Evolutionary conservation across 2,888 invertebrate species (phyloP).

Genomic region (Agrenia bidenticulata): DNA sequence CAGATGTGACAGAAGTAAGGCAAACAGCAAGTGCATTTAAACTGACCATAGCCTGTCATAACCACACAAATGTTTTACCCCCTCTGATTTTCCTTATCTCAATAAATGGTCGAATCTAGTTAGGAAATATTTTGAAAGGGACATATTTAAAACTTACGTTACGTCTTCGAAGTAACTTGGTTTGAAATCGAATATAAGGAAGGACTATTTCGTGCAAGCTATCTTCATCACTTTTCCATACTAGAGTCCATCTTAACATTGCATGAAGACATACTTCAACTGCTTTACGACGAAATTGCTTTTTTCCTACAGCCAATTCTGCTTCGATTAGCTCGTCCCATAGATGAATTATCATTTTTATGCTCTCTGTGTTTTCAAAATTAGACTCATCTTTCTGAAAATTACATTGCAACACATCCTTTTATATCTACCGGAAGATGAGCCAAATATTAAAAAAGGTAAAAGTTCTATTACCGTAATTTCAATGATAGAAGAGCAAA

Average conservation of each 20-base stretch:
- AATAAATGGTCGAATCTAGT: too few relatives aligned
- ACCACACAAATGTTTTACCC: constrained; percentile 10
- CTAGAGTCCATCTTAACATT: constrained; percentile 28
- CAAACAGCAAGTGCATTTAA: constrained; percentile 40
- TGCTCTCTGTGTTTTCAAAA: too few relatives aligned
- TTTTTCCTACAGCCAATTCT: constrained; percentile 36
- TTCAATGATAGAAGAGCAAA: constrained; percentile 13
- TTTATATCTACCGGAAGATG: too few relatives aligned
- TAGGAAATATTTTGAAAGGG: too few relatives aligned
- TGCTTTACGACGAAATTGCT: constrained; percentile 27
- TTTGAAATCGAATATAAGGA: constrained; percentile 44
- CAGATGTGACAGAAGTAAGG: constrained; percentile 42
- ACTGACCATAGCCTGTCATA: constrained; percentile 43
- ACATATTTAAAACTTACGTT: constrained; percentile 32
- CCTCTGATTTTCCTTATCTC: too few relatives aligned
- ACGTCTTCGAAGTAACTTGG: constrained; percentile 38
- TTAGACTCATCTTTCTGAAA: too few relatives aligned
- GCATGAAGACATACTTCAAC: constrained; percentile 36
- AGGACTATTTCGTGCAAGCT: constrained; percentile 21
- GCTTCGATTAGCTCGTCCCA: constrained; percentile 41
- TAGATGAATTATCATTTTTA: constrained; percentile 11
- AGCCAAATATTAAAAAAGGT: too few relatives aligned
- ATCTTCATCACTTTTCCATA: constrained; percentile 34
- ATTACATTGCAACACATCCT: too few relatives aligned
- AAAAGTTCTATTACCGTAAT: too few relatives aligned